Conservation (phyloP, 2,797 vertebrate species). For the Anguilla marmorata region DNA sequence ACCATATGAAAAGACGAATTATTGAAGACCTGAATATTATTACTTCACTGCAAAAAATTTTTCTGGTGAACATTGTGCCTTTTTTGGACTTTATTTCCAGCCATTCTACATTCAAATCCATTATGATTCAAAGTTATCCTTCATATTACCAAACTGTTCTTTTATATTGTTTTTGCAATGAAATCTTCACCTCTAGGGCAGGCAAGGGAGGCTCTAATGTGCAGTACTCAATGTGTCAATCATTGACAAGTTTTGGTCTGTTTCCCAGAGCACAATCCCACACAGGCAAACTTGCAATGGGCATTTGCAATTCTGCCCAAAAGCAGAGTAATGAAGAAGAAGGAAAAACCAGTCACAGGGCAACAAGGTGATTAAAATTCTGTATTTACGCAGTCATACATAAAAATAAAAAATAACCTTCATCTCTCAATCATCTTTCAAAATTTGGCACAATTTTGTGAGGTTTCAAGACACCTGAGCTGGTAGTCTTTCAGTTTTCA, state of each 20-base stretch:
- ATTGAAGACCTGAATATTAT: background rate
- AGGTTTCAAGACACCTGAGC: constrained; percentile 34
- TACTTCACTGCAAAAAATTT: background rate
- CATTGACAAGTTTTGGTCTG: background rate
- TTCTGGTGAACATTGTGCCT: background rate
- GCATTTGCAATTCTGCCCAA: constrained; percentile 30
- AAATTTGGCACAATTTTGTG: constrained; percentile 56
- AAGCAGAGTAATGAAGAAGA: constrained; percentile 41
- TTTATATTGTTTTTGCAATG: constrained; percentile 21
- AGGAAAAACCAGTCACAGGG: constrained; percentile 52
- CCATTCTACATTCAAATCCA: background rate
- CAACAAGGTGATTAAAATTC: constrained; percentile 64
- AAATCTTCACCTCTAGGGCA: constrained; percentile 20
- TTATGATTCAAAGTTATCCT: background rate
- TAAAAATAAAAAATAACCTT: constrained; percentile 49
- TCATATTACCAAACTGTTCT: constrained; percentile 16
- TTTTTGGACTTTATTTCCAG: background rate
- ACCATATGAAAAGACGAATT: background rate
- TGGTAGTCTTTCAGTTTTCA: background rate
- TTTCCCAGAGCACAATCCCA: background rate
- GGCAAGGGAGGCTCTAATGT: background rate
- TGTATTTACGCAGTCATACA: constrained; percentile 64
- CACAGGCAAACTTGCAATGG: background rate
- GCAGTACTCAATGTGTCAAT: constrained; percentile 32
- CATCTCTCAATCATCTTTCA: constrained; percentile 53